A percentile compares a stretch with the other conserved stretches of the same genome.
phyloP scores from a whole-genome alignment of 2,888 invertebrate genomes.

The Eledone cirrhosa region DNA sequence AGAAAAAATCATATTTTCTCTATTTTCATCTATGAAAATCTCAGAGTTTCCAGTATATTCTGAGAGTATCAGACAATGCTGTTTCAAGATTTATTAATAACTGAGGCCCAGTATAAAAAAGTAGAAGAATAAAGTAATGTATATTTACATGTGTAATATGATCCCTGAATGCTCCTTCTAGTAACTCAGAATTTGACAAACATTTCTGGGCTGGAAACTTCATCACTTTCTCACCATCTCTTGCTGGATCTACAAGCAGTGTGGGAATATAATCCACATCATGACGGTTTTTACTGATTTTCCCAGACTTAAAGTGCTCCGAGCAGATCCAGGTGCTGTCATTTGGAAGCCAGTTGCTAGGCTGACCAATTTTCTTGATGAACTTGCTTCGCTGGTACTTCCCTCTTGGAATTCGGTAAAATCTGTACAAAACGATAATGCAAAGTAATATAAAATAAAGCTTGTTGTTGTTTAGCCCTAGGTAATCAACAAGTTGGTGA shows the following conservation, averaged over 20 bases:
- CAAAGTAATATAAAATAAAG: too few relatives aligned
- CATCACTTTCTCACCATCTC: not conserved
- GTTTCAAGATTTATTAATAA: too few relatives aligned
- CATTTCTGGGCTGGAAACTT: not conserved
- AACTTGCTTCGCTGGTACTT: constrained; percentile 1
- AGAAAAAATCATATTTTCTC: too few relatives aligned
- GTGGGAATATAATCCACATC: constrained; percentile 5
- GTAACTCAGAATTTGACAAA: not conserved
- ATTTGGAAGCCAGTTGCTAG: not conserved
- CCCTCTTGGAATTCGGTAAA: constrained; percentile 16
- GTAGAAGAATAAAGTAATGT: too few relatives aligned
- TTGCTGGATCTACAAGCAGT: not conserved
- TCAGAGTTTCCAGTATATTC: too few relatives aligned
- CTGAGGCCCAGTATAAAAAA: too few relatives aligned
- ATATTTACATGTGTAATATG: not conserved
- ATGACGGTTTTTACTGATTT: not conserved
- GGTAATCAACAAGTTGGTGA: too few relatives aligned
- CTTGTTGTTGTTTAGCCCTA: too few relatives aligned
- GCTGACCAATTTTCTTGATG: not conserved
- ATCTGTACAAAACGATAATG: not conserved
- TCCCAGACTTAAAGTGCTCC: not conserved
- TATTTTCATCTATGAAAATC: too few relatives aligned
- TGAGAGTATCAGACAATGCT: too few relatives aligned
- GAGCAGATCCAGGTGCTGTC: constrained; percentile 11
- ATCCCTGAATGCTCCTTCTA: not conserved